These are phyloP conservation scores for Tetranychus urticae DNA, from an alignment of 1,140 invertebrate genomes.

Conservation along the genomic window DNA sequence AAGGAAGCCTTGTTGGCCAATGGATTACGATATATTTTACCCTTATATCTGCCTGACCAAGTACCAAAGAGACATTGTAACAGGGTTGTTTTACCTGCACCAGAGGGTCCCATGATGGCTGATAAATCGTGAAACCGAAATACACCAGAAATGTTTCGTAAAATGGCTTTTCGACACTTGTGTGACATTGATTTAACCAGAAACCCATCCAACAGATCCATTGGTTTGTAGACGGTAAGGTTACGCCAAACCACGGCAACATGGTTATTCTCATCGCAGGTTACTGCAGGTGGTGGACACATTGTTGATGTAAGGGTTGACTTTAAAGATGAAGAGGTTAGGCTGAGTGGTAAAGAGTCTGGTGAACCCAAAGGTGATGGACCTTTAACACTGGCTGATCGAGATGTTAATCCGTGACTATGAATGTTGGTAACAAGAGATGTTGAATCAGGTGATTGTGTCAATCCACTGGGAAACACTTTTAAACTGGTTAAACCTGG, in stretches of 20 bases:
- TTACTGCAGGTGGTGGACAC: too few species aligned
- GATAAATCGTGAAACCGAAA: slow-evolving; percentile 8
- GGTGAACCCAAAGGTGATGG: too few species aligned
- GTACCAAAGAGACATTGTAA: slow-evolving; percentile 13
- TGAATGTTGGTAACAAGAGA: too few species aligned
- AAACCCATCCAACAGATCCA: slow-evolving; percentile 15
- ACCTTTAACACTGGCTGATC: too few species aligned
- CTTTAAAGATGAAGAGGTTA: too few species aligned
- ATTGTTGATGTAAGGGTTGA: too few species aligned
- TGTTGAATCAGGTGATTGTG: too few species aligned
- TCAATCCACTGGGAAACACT: too few species aligned
- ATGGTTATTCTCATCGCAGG: neutral
- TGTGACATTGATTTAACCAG: neutral
- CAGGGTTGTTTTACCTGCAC: slow-evolving; percentile 25
- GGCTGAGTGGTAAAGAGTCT: too few species aligned
- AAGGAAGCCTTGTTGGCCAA: neutral
- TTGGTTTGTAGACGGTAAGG: slow-evolving; percentile 19
- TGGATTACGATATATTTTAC: neutral
- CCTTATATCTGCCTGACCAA: neutral
- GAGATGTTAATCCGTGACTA: too few species aligned
- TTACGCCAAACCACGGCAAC: neutral
- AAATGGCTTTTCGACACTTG: neutral
- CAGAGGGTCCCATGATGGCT: slow-evolving; percentile 8
- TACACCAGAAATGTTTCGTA: slow-evolving; percentile 32
- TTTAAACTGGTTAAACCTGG: too few species aligned